Conservation (phyloP, 2,888 invertebrate species). For the Rotaria socialis region DNA sequence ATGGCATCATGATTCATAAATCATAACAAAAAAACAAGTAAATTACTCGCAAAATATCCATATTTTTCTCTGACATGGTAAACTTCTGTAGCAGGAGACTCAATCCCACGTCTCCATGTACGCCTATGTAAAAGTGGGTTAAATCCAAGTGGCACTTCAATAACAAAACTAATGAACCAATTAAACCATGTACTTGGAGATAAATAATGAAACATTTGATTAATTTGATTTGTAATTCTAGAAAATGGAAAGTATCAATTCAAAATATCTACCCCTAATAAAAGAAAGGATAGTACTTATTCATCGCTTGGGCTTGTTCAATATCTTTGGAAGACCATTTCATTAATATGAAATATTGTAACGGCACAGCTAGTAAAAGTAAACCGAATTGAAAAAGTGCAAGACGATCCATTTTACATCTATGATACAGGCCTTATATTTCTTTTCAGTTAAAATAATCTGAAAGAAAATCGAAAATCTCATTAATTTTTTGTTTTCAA, state of each 20-base stretch:
- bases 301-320: slow-evolving; percentile 38
- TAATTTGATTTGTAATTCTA: slow-evolving; percentile 21
- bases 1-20: neutral
- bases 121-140: slow-evolving; percentile 27
- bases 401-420: slow-evolving; percentile 42
- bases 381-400: slow-evolving; percentile 39
- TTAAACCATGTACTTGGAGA: slow-evolving; percentile 38
- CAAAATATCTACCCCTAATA: neutral
- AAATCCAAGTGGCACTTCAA: slow-evolving; percentile 38
- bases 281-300: slow-evolving; percentile 22
- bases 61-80: slow-evolving; percentile 8
- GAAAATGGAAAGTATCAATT: neutral
- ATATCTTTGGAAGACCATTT: slow-evolving; percentile 42
- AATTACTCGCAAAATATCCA: slow-evolving; percentile 23
- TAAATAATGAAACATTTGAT: slow-evolving; percentile 37
- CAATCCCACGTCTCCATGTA: slow-evolving; percentile 5
- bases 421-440: neutral
- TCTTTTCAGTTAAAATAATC: no score
- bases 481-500: no score
- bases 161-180: slow-evolving; percentile 44
- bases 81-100: slow-evolving; percentile 24
- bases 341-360: slow-evolving; percentile 39
- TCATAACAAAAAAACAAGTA: no score
- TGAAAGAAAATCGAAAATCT: no score
- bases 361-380: slow-evolving; percentile 39